Conservation (phyloP, 2,888 invertebrate species). For the Galeopsomyia nigrocyanea region DNA sequence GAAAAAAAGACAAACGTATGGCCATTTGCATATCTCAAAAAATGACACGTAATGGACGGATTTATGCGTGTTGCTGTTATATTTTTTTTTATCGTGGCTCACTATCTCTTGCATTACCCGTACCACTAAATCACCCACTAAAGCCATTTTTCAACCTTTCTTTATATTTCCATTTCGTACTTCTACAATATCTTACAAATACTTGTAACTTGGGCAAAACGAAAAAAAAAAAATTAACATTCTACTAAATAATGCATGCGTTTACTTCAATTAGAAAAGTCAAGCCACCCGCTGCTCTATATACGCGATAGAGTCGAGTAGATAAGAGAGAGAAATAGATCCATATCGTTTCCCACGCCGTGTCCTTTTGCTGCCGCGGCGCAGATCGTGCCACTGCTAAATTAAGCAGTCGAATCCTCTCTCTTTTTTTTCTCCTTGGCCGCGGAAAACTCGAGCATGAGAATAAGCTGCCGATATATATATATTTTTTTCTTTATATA, state of each 20-base stretch:
- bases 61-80: slow-evolving; percentile 3
- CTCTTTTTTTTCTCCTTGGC: not conserved
- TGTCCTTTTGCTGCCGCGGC: not conserved
- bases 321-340: not conserved
- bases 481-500: too few relatives aligned
- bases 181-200: not conserved
- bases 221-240: slow-evolving; percentile 6
- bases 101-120: too few relatives aligned
- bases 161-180: not conserved
- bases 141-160: slow-evolving; percentile 5
- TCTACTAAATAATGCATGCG: slow-evolving; percentile 15
- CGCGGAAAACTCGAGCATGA: too few relatives aligned
- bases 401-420: slow-evolving; percentile 27
- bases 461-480: too few relatives aligned
- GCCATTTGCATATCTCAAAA: slow-evolving; percentile 4
- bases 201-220: too few relatives aligned
- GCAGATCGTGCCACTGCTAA: not conserved
- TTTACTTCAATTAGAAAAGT: slow-evolving; percentile 4
- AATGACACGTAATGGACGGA: not conserved
- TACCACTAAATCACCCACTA: slow-evolving; percentile 15
- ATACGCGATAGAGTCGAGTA: slow-evolving; percentile 5
- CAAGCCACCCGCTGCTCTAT: not conserved
- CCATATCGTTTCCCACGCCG: slow-evolving; percentile 28
- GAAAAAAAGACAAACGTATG: too few relatives aligned
- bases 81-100: slow-evolving; percentile 22